These are phyloP conservation scores for Glossophaga mutica DNA, from an alignment of 2,797 vertebrate species.

Conservation along the genomic window DNA sequence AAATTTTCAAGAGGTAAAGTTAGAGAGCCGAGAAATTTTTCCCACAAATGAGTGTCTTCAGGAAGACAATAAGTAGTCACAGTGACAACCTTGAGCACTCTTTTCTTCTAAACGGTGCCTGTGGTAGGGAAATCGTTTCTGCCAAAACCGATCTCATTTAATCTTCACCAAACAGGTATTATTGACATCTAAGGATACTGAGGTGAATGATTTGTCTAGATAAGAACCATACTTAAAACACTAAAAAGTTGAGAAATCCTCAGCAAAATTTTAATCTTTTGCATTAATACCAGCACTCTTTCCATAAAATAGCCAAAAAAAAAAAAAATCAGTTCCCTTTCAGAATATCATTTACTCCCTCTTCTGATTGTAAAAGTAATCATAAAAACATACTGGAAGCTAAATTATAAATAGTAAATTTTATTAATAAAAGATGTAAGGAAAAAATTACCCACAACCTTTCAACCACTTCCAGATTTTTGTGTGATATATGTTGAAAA, in stretches of 20 bases:
- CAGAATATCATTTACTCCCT: background rate
- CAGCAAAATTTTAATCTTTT: background rate
- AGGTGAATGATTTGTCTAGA: background rate
- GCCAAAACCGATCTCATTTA: background rate
- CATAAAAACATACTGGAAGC: background rate
- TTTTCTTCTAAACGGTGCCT: background rate
- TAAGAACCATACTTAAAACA: background rate
- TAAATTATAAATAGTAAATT: background rate
- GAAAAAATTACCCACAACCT: background rate
- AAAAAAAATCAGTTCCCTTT: background rate
- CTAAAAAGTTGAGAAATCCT: background rate
- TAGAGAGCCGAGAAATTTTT: background rate
- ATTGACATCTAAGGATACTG: background rate
- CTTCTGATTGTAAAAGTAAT: background rate
- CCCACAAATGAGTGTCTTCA: background rate
- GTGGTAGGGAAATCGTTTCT: background rate
- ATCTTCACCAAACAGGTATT: background rate
- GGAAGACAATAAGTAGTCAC: background rate
- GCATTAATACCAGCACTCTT: background rate
- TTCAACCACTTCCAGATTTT: background rate
- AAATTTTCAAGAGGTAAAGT: background rate
- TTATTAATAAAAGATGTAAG: background rate
- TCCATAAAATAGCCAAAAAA: background rate
- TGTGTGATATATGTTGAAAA: background rate
- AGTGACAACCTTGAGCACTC: background rate